Evolutionary conservation across 23 tunicate genomes (phyloP).

Genomic region (Botrylloides violaceus): DNA sequence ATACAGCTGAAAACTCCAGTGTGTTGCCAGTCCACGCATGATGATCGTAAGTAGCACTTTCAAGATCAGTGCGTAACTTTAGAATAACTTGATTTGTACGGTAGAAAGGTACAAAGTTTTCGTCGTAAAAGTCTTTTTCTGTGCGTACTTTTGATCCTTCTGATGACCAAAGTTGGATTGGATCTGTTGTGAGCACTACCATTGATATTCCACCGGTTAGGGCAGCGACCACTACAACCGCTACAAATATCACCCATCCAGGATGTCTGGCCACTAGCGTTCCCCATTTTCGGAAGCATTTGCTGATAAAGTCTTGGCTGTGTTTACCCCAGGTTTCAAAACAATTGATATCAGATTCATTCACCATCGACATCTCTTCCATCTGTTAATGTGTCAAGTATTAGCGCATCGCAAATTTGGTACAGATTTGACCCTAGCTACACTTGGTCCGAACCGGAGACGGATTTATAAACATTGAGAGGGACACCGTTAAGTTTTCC

Average conservation of each 20-base stretch:
- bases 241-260: slow-evolving; percentile 26
- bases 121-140: slow-evolving; percentile 84
- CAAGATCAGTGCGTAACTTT: slow-evolving; percentile 51
- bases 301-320: slow-evolving; percentile 32
- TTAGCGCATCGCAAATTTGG: neutral
- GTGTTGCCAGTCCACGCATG: slow-evolving; percentile 39
- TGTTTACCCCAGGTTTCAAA: slow-evolving; percentile 36
- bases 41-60: slow-evolving; percentile 16
- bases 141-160: slow-evolving; percentile 51
- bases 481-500: too few species aligned
- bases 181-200: slow-evolving; percentile 85
- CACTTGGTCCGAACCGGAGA: too few species aligned
- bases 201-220: slow-evolving; percentile 56
- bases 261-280: slow-evolving; percentile 66
- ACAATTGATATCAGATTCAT: neutral
- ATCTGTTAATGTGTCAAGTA: too few species aligned
- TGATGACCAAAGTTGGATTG: slow-evolving; percentile 92
- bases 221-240: slow-evolving; percentile 28
- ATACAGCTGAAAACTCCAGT: slow-evolving; percentile 57
- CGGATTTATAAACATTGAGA: too few species aligned
- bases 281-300: slow-evolving; percentile 68
- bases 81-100: slow-evolving; percentile 83
- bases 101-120: slow-evolving; percentile 75
- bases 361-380: neutral
- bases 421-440: too few species aligned